phyloP scores from a whole-genome alignment of 2,797 vertebrate species.

The Peromyscus eremicus region DNA sequence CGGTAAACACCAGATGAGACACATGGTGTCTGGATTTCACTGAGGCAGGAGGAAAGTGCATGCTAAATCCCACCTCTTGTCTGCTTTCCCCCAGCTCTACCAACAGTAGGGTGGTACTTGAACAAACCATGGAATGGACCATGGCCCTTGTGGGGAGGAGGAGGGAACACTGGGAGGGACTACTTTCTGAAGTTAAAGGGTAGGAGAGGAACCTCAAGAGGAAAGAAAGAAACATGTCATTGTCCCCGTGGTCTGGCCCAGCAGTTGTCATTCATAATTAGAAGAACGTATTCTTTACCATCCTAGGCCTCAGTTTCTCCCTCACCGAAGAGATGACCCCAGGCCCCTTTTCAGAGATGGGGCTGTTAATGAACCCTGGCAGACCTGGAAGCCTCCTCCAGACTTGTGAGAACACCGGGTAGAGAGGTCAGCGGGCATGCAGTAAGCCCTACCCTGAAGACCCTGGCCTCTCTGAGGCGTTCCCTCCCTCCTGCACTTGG shows the following conservation, averaged over 20 bases:
- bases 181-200: neutral
- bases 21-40: neutral
- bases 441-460: neutral
- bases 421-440: neutral
- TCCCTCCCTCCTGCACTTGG: neutral
- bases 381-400: neutral
- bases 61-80: neutral
- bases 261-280: neutral
- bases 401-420: neutral
- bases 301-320: neutral
- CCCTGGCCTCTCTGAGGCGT: neutral
- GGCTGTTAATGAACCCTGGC: neutral
- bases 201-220: neutral
- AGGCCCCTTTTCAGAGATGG: neutral
- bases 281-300: neutral
- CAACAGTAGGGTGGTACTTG: neutral
- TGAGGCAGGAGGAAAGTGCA: neutral
- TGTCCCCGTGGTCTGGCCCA: neutral
- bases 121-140: neutral
- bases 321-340: neutral
- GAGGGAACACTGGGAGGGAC: neutral
- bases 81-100: neutral
- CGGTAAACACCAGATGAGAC: neutral
- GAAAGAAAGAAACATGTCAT: neutral
- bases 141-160: neutral